Conservation (phyloP, 2,113 vertebrate genomes). For the Rhinopomastus cyanomelas region DNA sequence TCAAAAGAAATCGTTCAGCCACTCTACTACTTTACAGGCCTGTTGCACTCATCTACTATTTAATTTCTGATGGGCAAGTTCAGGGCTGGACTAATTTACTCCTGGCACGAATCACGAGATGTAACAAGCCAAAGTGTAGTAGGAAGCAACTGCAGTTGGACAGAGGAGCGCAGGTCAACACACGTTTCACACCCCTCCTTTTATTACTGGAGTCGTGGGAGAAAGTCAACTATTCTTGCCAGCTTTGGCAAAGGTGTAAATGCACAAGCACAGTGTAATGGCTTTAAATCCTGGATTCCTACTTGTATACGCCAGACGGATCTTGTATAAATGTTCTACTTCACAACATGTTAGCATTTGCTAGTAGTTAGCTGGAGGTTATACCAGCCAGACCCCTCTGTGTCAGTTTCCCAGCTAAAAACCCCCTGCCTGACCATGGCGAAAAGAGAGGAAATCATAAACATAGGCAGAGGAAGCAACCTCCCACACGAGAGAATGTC, state of each 20-base stretch:
- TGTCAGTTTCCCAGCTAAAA: slow-evolving; percentile 64
- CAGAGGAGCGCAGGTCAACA: background rate
- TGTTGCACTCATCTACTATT: slow-evolving; percentile 28
- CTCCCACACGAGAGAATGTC: background rate
- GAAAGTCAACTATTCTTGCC: slow-evolving; percentile 52
- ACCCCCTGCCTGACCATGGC: too few relatives aligned
- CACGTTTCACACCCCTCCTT: slow-evolving; percentile 43
- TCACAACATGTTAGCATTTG: slow-evolving; percentile 78
- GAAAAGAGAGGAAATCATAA: background rate
- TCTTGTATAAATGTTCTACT: slow-evolving; percentile 74
- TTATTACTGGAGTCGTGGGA: slow-evolving; percentile 51
- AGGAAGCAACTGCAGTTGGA: background rate
- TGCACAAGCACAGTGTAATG: slow-evolving; percentile 58
- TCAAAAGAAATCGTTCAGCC: slow-evolving; percentile 40
- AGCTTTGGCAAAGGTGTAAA: slow-evolving; percentile 66
- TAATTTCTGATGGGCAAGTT: slow-evolving; percentile 56
- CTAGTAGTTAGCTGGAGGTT: slow-evolving; percentile 74
- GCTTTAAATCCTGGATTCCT: slow-evolving; percentile 66
- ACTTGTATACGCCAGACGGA: slow-evolving; percentile 65
- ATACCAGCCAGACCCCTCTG: slow-evolving; percentile 74
- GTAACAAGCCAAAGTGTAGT: background rate
- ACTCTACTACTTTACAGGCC: slow-evolving; percentile 19
- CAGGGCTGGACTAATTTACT: slow-evolving; percentile 57
- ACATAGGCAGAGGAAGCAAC: background rate
- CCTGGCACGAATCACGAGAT: slow-evolving; percentile 32